Evolutionary conservation across 2,888 invertebrate genomes (phyloP), one percentile per base, ranked within the genome.

Genomic region (Anagyrus pseudococci): DNA sequence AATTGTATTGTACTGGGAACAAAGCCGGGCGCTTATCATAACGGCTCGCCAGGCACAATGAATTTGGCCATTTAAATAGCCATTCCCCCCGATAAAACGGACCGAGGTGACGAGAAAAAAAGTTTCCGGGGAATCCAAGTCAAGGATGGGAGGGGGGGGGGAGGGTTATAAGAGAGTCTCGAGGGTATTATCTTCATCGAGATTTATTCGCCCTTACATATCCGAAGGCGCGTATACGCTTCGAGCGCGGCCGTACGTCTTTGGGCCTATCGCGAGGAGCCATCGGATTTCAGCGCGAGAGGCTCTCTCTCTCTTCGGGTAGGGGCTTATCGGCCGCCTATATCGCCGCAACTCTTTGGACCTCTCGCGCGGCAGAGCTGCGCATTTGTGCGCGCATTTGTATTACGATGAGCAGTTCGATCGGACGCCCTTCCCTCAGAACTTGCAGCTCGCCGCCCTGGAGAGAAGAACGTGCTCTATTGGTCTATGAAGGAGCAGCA

Each of bases 321-420:
- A 66, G 62, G 72, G 71, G 72, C 72, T 67, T 62, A 72, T 69
- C 71, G 62, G n/a, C n/a, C n/a, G n/a, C n/a, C n/a, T n/a, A n/a
- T n/a, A n/a, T n/a, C n/a, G n/a, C n/a, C n/a, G n/a, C n/a, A n/a
- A n/a, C n/a, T n/a, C n/a, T n/a, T n/a, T n/a, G n/a, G n/a, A n/a
- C n/a, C n/a, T n/a, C n/a, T n/a, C n/a, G n/a, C n/a, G n/a, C n/a
- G n/a, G n/a, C n/a, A n/a, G n/a, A n/a, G n/a, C n/a, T n/a, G n/a
- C n/a, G n/a, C n/a, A n/a, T n/a, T n/a, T n/a, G n/a, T n/a, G n/a
- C n/a, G n/a, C n/a, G n/a, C n/a, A n/a, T n/a, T n/a, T n/a, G n/a
- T n/a, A n/a, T n/a, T n/a, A n/a, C n/a, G n/a, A n/a, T n/a, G n/a
- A n/a, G n/a, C n/a, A n/a, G n/a, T n/a, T n/a, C n/a, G n/a, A n/a